A percentile compares a stretch with the other conserved stretches of the same genome.
Evolutionary conservation across 2,113 vertebrate species (phyloP).

Genomic region (Haemorhous mexicanus): DNA sequence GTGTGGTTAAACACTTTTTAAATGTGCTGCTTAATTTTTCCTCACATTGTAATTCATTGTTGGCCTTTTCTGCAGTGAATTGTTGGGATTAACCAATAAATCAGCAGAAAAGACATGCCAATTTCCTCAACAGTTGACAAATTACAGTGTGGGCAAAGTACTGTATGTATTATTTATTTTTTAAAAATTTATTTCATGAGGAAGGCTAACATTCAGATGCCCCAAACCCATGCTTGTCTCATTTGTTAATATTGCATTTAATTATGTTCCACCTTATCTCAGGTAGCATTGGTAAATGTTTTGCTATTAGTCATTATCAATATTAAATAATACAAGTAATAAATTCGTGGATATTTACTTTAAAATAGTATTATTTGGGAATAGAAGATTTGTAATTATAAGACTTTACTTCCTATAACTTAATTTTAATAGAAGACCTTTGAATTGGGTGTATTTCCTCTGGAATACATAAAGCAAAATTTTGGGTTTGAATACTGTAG

Average conservation of each 20-base stretch:
- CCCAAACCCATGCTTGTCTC: neutral
- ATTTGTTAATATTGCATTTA: neutral
- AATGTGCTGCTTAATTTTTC: constrained; percentile 72
- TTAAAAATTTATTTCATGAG: constrained; percentile 32
- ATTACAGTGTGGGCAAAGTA: constrained; percentile 68
- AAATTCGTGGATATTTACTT: neutral
- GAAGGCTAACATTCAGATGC: constrained; percentile 31
- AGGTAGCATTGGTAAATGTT: neutral
- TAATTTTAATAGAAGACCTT: neutral
- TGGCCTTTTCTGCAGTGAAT: constrained; percentile 80
- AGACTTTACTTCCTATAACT: neutral
- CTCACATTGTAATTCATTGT: constrained; percentile 77
- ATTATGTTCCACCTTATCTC: neutral
- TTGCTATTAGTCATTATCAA: neutral
- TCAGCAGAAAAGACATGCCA: constrained; percentile 81
- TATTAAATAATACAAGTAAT: neutral
- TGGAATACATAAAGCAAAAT: neutral
- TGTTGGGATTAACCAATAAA: constrained; percentile 82
- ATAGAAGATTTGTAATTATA: neutral
- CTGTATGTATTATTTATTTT: constrained; percentile 42
- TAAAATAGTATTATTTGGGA: neutral
- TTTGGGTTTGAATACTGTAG: neutral
- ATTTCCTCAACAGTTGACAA: constrained; percentile 80
- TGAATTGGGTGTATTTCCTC: neutral
- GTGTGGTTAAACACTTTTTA: constrained; percentile 61